phyloP scores from a whole-genome alignment of 1,140 invertebrate genomes.

The Anastatus disparis region DNA sequence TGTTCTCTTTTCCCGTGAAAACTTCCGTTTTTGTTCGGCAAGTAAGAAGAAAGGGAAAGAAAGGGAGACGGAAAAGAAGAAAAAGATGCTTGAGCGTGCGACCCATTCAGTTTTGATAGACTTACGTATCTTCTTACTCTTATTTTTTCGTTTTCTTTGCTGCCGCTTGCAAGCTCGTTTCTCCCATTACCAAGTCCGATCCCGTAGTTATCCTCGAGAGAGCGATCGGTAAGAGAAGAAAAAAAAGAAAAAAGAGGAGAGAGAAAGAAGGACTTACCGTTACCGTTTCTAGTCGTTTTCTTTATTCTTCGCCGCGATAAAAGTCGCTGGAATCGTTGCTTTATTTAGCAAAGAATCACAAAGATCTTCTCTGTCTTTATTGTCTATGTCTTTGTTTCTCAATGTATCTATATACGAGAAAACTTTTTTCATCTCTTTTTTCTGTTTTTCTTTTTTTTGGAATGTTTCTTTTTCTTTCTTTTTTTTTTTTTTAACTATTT shows the following conservation, averaged over 20 bases:
- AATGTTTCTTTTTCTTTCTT: neutral
- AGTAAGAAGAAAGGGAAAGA: too few relatives aligned
- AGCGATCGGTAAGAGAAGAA: too few relatives aligned
- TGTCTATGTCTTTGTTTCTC: neutral
- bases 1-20: neutral
- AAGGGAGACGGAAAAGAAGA: too few relatives aligned
- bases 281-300: neutral
- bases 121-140: constrained; percentile 5
- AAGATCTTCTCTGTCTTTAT: constrained; percentile 5
- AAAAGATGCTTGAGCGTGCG: neutral
- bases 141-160: neutral
- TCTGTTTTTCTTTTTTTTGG: neutral
- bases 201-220: constrained; percentile 25
- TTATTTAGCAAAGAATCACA: constrained; percentile 40
- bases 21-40: neutral
- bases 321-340: constrained; percentile 26
- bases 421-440: neutral
- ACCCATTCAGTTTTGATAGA: neutral
- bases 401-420: too few relatives aligned
- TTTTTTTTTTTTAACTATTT: constrained; percentile 25
- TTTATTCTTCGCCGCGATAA: constrained; percentile 17
- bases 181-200: constrained; percentile 37
- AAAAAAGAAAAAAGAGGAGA: too few relatives aligned
- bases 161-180: constrained; percentile 1
- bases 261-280: too few relatives aligned